Evolutionary conservation across 37 sponge, comb jelly and placozoan species (phyloP), one percentile per base, ranked within the genome.

Genomic region (Cliona cf. orientalis): DNA sequence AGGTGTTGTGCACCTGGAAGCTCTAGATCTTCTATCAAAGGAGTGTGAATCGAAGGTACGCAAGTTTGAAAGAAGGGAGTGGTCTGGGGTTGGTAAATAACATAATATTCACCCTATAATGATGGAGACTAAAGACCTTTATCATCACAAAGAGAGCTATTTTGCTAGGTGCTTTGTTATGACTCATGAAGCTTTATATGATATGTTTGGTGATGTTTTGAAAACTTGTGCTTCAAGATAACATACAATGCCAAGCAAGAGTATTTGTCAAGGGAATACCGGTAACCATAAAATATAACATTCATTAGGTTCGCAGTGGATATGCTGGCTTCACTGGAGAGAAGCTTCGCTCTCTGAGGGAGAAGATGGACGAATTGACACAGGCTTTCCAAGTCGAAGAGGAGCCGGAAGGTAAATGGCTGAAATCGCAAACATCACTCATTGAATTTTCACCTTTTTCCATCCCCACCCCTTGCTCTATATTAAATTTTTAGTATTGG

Each of bases 1-100:
- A 91, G 92, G 92, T 33, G 67, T 87, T 32, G 91, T 83, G 0
- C 93, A 96, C 49, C 38, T 96, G 58, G 96, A 96, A 64, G 96
- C 96, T 22, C 70, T 96, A 59, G 96, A 96, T 72, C 74, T 96
- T 6, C 83, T 96, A 1, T 96, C 96, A 32, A 86, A 79, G 19
- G 96, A 96, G 33, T 90, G 86, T 78, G 79, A 39, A 36, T 55
- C 74, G n/a, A 96, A 92, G 85, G 89, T 92, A 25, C 5, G 76
- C 44, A 0, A 12, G 32, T 71, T 62, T 17, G 55, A 49, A n/a
- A n/a, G n/a, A n/a, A n/a, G n/a, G n/a, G n/a, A n/a, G n/a, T n/a
- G n/a, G n/a, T n/a, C n/a, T n/a, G n/a, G n/a, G n/a, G n/a, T n/a
- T n/a, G n/a, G n/a, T n/a, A n/a, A n/a, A n/a, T n/a, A n/a, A n/a